Conservation (phyloP, 1,140 invertebrate species). For the Planococcus citri region DNA sequence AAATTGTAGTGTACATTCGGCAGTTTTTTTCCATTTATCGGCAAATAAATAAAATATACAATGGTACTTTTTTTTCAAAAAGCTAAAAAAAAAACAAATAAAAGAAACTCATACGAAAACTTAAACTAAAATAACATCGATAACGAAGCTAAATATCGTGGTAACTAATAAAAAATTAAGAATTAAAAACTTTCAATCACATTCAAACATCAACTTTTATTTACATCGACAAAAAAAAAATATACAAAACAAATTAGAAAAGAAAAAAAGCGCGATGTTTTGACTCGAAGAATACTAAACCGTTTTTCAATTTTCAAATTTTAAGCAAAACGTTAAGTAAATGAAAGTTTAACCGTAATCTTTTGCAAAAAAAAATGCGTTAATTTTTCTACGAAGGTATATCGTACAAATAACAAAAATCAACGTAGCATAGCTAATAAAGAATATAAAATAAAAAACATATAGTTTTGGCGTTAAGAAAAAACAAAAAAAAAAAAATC, state of each 20-base stretch:
- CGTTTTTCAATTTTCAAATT: too few relatives aligned
- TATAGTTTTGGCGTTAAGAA: too few relatives aligned
- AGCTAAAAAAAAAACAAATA: background rate
- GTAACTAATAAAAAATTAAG: constrained; percentile 16
- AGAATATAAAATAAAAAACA: too few relatives aligned
- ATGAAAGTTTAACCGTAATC: too few relatives aligned
- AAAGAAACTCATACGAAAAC: background rate
- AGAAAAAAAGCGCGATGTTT: background rate
- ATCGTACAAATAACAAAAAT: too few relatives aligned
- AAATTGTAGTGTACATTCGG: background rate
- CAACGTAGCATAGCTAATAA: too few relatives aligned
- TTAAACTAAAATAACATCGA: background rate
- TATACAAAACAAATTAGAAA: background rate
- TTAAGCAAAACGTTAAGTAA: too few relatives aligned
- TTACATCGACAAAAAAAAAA: background rate
- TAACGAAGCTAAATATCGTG: constrained; percentile 10
- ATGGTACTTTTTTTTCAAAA: background rate
- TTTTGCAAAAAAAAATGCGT: too few relatives aligned
- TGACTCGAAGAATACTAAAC: background rate
- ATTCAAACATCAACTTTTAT: constrained; percentile 5
- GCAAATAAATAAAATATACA: background rate
- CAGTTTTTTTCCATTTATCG: background rate
- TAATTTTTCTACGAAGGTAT: too few relatives aligned
- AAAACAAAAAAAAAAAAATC: too few relatives aligned
- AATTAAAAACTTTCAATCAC: background rate